phyloP scores from a whole-genome alignment of 2,888 invertebrate genomes.

The Leucophenga montana region DNA sequence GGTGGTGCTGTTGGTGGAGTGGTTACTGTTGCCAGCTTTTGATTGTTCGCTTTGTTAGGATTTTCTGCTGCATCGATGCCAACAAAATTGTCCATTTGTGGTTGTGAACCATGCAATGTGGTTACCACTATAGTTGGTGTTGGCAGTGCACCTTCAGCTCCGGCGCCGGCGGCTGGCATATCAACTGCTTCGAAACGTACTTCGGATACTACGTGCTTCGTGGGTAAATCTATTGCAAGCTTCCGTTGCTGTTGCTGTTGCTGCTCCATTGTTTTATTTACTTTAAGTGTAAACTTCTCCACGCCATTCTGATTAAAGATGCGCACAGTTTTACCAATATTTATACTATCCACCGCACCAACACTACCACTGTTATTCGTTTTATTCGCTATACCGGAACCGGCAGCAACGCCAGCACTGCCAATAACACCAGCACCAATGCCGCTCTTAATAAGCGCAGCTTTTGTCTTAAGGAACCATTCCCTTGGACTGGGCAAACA shows the following conservation, averaged over 20 bases:
- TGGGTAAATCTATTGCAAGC: not conserved
- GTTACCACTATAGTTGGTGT: slow-evolving; percentile 31
- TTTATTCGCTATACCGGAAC: slow-evolving; percentile 5
- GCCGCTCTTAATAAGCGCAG: slow-evolving; percentile 58
- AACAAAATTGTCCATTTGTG: too few species aligned
- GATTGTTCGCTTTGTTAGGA: too few species aligned
- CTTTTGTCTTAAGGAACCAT: slow-evolving; percentile 71
- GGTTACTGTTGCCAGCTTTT: slow-evolving; percentile 17
- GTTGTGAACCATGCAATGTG: slow-evolving; percentile 24
- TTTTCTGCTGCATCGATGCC: too few species aligned
- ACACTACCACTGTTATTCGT: slow-evolving; percentile 14
- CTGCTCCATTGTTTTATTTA: slow-evolving; percentile 54
- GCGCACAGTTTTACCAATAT: slow-evolving; percentile 62
- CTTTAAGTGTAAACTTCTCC: slow-evolving; percentile 60
- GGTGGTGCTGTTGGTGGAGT: slow-evolving; percentile 29
- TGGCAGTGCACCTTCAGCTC: not conserved
- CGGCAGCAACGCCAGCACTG: slow-evolving; percentile 7
- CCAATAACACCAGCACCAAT: slow-evolving; percentile 11
- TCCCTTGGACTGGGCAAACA: slow-evolving; percentile 70
- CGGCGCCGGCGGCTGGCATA: not conserved
- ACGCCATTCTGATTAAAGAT: slow-evolving; percentile 63
- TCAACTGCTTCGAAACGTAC: slow-evolving; percentile 40
- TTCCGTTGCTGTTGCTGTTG: slow-evolving; percentile 19
- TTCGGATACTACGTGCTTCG: slow-evolving; percentile 44
- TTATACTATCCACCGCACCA: slow-evolving; percentile 34